Conservation (phyloP, 2,113 vertebrate genomes). For the Paraplagusia blochii region DNA sequence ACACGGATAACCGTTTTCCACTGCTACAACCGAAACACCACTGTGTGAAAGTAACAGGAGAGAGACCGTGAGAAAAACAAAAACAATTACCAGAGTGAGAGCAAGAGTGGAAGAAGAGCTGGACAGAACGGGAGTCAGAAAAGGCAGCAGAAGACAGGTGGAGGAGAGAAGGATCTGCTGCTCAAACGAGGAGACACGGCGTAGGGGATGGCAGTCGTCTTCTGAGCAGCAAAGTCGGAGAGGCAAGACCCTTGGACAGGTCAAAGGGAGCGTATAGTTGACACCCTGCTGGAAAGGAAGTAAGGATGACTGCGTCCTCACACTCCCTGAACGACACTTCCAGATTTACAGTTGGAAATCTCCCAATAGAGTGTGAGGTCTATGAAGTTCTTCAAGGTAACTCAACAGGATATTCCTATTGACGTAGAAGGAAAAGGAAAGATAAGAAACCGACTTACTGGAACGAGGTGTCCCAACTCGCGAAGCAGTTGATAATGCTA, state of each 20-base stretch:
- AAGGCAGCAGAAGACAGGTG: conserved; percentile 64
- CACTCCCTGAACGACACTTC: conserved; percentile 61
- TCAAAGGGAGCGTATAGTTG: conserved; percentile 44
- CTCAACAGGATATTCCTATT: conserved; percentile 58
- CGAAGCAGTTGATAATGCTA: conserved; percentile 77
- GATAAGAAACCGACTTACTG: conserved; percentile 11
- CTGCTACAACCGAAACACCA: conserved; percentile 98
- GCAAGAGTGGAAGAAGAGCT: conserved; percentile 71
- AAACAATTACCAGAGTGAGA: conserved; percentile 71
- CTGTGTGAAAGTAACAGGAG: conserved; percentile 93
- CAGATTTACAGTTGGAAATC: conserved; percentile 72
- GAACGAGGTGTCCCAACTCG: conserved; percentile 47
- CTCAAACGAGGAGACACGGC: conserved; percentile 48
- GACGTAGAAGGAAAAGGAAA: conserved; percentile 59
- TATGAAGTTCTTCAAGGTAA: conserved; percentile 67
- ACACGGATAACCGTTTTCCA: conserved; percentile 98
- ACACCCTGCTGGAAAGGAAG: conserved; percentile 38
- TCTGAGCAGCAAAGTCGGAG: conserved; percentile 55
- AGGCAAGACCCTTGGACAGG: conserved; percentile 60
- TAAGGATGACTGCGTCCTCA: conserved; percentile 35
- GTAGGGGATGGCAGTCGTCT: conserved; percentile 64
- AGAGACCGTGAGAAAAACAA: conserved; percentile 71
- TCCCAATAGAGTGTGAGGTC: conserved; percentile 78
- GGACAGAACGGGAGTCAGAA: conserved; percentile 76
- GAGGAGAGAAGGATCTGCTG: conserved; percentile 75